Base-by-base conservation (phyloP, 2,797 vertebrate species). In the Oreochromis grahami region DNA sequence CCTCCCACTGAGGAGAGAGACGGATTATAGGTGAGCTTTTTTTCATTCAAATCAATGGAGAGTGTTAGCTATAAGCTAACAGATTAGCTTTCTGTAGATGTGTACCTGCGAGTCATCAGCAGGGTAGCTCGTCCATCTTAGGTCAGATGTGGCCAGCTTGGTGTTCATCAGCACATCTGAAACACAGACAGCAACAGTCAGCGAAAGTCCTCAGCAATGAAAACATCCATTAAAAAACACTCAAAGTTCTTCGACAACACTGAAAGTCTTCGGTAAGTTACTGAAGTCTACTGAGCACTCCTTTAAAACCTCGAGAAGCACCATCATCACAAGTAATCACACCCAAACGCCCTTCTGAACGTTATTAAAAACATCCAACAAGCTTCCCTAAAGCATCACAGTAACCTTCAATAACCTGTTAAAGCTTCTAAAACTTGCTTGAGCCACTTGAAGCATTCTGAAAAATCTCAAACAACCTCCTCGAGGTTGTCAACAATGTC, bases 1-100 rank as follows among this genome's bases (percentile, higher is more conserved):
- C 97, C 70, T 98, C 97, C 98, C 98, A 98, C 97, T 98, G 92
- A 10, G 48, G n/a, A 56, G 21, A 80, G n/a, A 70, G 12, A 38
- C 6, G 5, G 15, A 1, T 51, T 2, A 70, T 1, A 6, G 14
- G 15, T 32, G 52, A 82, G 72, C 83, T 5, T 60, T 2, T 10
- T 60, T 2, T 10, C 77, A 36, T 12, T 32, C 1, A 26, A 2
- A 52, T n/a, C 4, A 32, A 5, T 4, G 9, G 0, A 12, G 4
- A 4, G 10, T 0, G 56, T 80, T 79, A 86, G 80, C 85, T 3
- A 4, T 0, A 7, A 65, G 76, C 78, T 83, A 80, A 63, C 48
- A 19, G 6, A 2, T 48, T 7, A 26, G 43, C 68, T 43, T 4
- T 0, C 48, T 8, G 48, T 38, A 3, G 12, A 41, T 7, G 14